Conservation (phyloP, 2,888 invertebrate species). For the Cheilosia scutellata region DNA sequence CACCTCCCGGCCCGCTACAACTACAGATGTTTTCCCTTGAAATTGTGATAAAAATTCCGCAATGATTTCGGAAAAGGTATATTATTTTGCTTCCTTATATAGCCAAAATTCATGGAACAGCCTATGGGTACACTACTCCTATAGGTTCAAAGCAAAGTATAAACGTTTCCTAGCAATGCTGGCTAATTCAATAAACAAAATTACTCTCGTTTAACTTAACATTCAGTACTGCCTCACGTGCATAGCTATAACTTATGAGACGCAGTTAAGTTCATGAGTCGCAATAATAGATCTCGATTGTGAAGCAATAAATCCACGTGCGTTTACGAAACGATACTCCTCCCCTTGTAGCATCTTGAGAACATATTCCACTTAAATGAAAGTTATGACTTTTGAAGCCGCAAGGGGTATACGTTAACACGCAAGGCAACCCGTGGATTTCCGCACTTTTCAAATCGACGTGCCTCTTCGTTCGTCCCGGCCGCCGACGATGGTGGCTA, state of each 20-base stretch:
- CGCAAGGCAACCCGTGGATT: conserved; percentile 21
- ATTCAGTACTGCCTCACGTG: not conserved
- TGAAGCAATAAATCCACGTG: conserved; percentile 31
- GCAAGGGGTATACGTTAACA: conserved; percentile 10
- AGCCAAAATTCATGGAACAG: too few relatives aligned
- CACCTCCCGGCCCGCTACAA: too few relatives aligned
- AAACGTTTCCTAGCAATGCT: not conserved
- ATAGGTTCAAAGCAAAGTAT: not conserved
- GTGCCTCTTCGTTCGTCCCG: not conserved
- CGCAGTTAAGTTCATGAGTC: conserved; percentile 5
- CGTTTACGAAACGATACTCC: conserved; percentile 25
- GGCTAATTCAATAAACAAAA: not conserved
- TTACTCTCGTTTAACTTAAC: not conserved
- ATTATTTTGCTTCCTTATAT: too few relatives aligned
- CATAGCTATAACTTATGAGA: conserved; percentile 9
- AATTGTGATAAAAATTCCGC: too few relatives aligned
- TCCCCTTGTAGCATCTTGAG: not conserved
- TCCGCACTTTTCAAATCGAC: conserved; percentile 15
- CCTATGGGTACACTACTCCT: too few relatives aligned
- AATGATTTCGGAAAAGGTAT: too few relatives aligned
- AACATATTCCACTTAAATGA: conserved; percentile 24
- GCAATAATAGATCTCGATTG: conserved; percentile 24
- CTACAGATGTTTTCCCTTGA: too few relatives aligned
- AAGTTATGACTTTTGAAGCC: conserved; percentile 38
- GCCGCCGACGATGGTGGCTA: not conserved